Base-by-base conservation (phyloP, 2,797 vertebrate genomes). In the Notolepis coatsorum region DNA sequence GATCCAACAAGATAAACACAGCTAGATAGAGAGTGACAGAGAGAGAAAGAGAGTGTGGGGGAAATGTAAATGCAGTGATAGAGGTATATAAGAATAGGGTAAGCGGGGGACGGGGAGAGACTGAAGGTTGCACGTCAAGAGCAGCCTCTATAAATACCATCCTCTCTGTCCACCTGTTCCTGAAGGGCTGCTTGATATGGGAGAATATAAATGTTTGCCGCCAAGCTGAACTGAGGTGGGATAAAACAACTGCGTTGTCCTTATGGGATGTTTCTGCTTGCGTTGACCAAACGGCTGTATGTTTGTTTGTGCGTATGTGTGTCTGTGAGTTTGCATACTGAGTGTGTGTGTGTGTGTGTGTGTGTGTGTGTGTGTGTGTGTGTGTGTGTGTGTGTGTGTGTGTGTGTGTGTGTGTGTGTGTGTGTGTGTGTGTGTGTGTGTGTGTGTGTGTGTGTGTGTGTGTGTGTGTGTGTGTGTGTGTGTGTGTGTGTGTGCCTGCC, bases 241-340 rank as follows among this genome's bases (percentile, higher is more conserved):
- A 20, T 56, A 84, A 84, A 87, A 88, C 81, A 84, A 79, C 53
- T 24, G 17, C 64, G 84, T 77, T 82, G 86, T 88, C 86, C 84
- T 87, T 89, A 85, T 53, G 57, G 54, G 65, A 68, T 60, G 70
- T 84, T 89, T 89, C 69, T 88, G 87, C 86, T 85, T 71, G 77
- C 70, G 47, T 84, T 82, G 75, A 84, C 77, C 84, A 77, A 87
- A 88, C 78, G 47, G 47, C 38, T 67, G 9, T 53, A 7, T 48
- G 54, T 43, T 15, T 38, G 25, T 46, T 8, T 54, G 33, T 48
- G 15, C 60, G 45, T 10, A 45, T 33, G 43, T 52, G 37, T 37
- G 20, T 57, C n/a, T 61, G 58, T 46, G 48, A 31, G 55, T 30
- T 28, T 20, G 67, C 42, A 30, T 31, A 17, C 21, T n/a, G 13